These are phyloP conservation scores for Dolichoris vasculosae DNA, from an alignment of 1,140 invertebrate species.

Conservation along the genomic window DNA sequence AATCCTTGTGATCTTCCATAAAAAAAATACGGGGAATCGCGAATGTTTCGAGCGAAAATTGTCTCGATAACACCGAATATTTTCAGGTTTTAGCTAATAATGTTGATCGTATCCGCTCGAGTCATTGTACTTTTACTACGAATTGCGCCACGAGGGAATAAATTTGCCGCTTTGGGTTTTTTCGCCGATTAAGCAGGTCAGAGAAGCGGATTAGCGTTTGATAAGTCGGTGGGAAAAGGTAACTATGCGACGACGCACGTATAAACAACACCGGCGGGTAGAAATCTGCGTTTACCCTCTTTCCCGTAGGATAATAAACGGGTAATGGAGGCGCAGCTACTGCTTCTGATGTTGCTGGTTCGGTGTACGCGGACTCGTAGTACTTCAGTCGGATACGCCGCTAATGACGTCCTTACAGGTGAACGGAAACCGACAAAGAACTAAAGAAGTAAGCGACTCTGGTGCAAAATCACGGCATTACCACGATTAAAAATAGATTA, in stretches of 20 bases:
- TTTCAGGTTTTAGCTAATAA: background rate
- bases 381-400: background rate
- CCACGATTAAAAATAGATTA: conserved; percentile 23
- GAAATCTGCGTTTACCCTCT: background rate
- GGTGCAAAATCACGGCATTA: background rate
- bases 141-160: background rate
- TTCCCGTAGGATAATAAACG: background rate
- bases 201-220: background rate
- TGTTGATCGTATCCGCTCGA: background rate
- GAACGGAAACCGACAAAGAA: conserved; percentile 29
- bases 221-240: background rate
- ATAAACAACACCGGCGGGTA: background rate
- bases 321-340: background rate
- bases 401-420: conserved; percentile 41
- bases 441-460: background rate
- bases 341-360: background rate
- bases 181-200: background rate
- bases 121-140: no score
- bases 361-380: background rate
- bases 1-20: background rate
- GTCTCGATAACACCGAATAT: background rate
- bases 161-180: background rate
- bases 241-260: background rate
- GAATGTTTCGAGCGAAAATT: background rate
- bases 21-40: background rate